Percentiles rank a stretch among this genome's conserved stretches.
Conservation (phyloP, 2,113 vertebrate genomes). For the Reinhardtius hippoglossoides region DNA sequence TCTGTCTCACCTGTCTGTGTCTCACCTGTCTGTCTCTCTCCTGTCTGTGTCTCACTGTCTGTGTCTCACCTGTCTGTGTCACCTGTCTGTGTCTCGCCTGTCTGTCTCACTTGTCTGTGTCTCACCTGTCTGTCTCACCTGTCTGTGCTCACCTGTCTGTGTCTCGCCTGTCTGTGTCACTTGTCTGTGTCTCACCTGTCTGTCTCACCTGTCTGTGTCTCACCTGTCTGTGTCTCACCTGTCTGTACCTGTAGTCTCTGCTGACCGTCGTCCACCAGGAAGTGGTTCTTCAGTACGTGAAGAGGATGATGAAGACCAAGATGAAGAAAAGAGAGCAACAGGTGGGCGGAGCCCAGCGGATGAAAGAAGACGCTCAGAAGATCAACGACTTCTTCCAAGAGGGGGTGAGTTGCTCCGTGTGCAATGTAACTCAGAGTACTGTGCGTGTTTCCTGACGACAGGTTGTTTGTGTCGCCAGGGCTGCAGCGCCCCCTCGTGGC, state of each 20-base stretch:
- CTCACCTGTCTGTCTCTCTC: background rate
- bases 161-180: too few species aligned
- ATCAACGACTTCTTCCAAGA: conserved; percentile 83
- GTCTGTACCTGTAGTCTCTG: conserved; percentile 76
- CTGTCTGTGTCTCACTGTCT: background rate
- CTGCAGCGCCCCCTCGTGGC: conserved; percentile 3
- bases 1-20: too few species aligned
- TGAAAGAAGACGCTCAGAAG: conserved; percentile 72
- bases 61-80: background rate
- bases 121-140: background rate
- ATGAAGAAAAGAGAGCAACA: conserved; percentile 82
- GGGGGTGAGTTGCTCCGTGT: conserved; percentile 74
- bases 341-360: conserved; percentile 76
- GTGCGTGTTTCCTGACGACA: background rate
- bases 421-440: background rate
- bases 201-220: background rate
- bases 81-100: background rate
- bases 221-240: background rate
- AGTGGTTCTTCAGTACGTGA: conserved; percentile 85
- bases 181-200: background rate
- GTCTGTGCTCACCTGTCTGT: too few species aligned
- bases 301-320: conserved; percentile 82
- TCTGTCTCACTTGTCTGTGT: background rate
- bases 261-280: conserved; percentile 68
- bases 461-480: conserved; percentile 52